A percentile compares a stretch with the other conserved stretches of the same genome.
phyloP scores from a whole-genome alignment of 2,888 invertebrate species.

The Xylocampa areola region DNA sequence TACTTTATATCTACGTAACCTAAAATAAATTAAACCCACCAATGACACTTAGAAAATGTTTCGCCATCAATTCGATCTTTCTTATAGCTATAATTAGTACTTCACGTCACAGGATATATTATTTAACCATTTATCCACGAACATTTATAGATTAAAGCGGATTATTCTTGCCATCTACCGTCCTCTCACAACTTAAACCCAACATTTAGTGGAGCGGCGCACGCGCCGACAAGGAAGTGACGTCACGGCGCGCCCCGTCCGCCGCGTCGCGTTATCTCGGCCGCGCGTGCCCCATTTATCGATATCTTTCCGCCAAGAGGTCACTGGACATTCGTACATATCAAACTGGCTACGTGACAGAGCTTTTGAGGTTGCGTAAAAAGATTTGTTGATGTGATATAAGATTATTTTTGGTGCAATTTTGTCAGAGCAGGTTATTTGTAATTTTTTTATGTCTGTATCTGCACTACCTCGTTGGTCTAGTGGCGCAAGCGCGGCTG shows the following conservation, averaged over 20 bases:
- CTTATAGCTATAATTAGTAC: no score
- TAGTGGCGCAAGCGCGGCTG: no score
- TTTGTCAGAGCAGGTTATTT: not conserved
- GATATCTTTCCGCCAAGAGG: conserved; percentile 69
- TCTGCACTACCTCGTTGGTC: no score
- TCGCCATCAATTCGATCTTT: no score
- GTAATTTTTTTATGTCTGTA: no score
- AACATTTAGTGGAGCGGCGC: conserved; percentile 66
- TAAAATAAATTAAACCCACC: no score
- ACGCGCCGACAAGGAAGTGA: conserved; percentile 83
- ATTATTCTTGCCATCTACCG: no score
- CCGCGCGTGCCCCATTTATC: conserved; percentile 72
- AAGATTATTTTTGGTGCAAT: not conserved
- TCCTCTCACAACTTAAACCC: conserved; percentile 33
- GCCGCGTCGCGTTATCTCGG: conserved; percentile 73
- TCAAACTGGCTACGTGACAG: conserved; percentile 40
- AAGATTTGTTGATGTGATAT: conserved; percentile 29
- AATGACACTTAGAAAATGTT: no score
- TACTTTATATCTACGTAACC: no score
- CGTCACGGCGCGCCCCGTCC: conserved; percentile 77
- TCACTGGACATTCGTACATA: conserved; percentile 59
- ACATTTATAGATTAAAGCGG: no score
- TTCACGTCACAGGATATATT: no score
- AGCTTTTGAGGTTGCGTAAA: conserved; percentile 28
- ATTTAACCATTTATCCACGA: no score